Percentiles rank a stretch among this genome's conserved stretches.
Conservation (phyloP, 2,888 invertebrate species). For the Chironomus tentans region DNA sequence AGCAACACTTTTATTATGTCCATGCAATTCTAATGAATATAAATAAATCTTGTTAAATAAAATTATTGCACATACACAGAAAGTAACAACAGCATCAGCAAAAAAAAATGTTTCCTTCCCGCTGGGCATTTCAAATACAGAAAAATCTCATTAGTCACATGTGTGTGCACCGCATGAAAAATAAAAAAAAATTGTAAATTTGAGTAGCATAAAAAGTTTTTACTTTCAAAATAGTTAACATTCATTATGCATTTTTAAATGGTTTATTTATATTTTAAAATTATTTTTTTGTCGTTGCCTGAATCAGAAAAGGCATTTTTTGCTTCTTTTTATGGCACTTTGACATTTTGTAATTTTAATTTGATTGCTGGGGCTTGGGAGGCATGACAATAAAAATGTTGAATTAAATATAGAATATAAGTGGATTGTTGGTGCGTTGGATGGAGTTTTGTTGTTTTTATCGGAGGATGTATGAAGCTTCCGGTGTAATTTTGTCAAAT, state of each 20-base stretch:
- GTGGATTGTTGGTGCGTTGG: too few species aligned
- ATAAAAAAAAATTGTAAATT: too few species aligned
- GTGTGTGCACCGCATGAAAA: not conserved
- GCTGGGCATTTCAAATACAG: not conserved
- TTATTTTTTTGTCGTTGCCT: not conserved
- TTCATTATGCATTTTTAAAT: not conserved
- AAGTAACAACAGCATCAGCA: not conserved
- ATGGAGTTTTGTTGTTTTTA: too few species aligned
- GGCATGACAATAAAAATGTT: too few species aligned
- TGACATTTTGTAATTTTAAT: conserved; percentile 3
- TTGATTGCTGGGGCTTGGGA: not conserved
- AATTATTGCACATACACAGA: too few species aligned
- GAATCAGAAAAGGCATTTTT: not conserved
- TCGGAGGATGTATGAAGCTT: too few species aligned
- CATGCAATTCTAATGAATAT: too few species aligned
- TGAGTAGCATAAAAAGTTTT: too few species aligned
- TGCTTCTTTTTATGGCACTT: not conserved
- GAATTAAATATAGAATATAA: too few species aligned
- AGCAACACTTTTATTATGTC: too few species aligned
- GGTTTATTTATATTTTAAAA: not conserved
- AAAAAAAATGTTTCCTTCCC: not conserved
- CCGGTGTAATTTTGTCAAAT: too few species aligned
- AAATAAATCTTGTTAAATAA: too few species aligned
- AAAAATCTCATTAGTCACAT: not conserved
- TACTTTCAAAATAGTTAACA: not conserved